Evolutionary conservation across 2,888 invertebrate genomes (phyloP), one percentile per base, ranked within the genome.

Genomic region (Panzeria rudis): DNA sequence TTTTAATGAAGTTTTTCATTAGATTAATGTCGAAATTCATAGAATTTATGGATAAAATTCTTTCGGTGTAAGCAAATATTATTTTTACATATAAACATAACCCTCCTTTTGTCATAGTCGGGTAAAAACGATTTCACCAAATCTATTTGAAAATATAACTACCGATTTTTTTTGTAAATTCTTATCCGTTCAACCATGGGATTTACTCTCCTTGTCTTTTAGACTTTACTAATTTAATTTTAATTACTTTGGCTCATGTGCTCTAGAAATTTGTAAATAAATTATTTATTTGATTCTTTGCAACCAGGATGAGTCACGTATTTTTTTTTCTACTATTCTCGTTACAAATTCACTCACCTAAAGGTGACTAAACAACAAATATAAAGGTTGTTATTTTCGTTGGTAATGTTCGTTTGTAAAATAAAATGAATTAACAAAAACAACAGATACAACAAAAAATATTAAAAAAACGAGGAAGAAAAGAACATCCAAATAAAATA

Each of bases 221-320:
- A 6, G n/a, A 72, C 61, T 61, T 13, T 20, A 59, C 68, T 68
- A 77, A 77, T 77, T 77, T 50, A 44, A 38, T 68, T 77, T 77
- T 69, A 78, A 78, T 78, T 68, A 78, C 77, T 68, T 59, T 50
- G 23, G 47, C 68, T 68, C 47, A 68, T 59, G 77, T 68, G 68
- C 56, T 35, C 29, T n/a, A 13, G 68, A 56, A 38, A 59, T 20
- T 71, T 17, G 20, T 35, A 20, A 75, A 64, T n/a, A 25, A 15
- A 41, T 64, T 59, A 13, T 50, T 38, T 59, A 13, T 50, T 38
- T 81, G 41, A 81, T 77, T 54, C 66, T 62, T 61, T 73, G 29
- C 44, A 61, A n/a, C 52, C 72, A 72, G 32, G 29, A 72, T 77
- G 84, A 84, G 84, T 84, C 81, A 84, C 84, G 84, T 84, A 81